Evolutionary conservation across 2,113 vertebrate genomes (phyloP), one percentile per base, ranked within the genome.

Genomic region (Alligator mississippiensis): DNA sequence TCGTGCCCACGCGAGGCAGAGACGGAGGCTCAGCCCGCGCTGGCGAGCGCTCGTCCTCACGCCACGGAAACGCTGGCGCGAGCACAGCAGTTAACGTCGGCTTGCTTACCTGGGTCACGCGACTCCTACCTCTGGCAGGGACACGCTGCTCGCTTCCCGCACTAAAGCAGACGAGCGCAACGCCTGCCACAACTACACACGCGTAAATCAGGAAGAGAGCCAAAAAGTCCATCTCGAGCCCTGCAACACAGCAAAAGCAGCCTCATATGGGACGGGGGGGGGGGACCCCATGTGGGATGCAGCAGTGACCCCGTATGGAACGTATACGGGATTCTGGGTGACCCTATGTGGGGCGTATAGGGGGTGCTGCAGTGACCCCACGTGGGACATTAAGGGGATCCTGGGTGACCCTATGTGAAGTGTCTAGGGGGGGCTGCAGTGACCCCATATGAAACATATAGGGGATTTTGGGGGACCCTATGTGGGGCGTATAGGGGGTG

Each of bases 191-290:
- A 72, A 99, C 89, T 25, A 97, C 90, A 5, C 91, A 72, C 60
- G 99, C 74, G 91, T 99, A 99, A 25, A 98, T 14, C 2, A 96
- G 75, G 90, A 99, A 99, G 22, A 99, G 98, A 3, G 96, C 97
- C 94, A 99, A 97, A 92, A 99, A 99, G 57, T 99, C 99, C 99
- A 99, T 99, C 77, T 94, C 34, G 87, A 88, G 80, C 66, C 89
- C 97, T 97, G 92, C 6, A 75, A 91, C 1, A 79, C 5, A 60
- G 84, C 57, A 93, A 16, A 63, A 84, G 60, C 7, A 2, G 55
- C 55, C 61, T 57, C 27, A 7, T 18, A 11, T 3, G 2, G 5
- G 4, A 38, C 18, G 25, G 3, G 7, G 16, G 34, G 34, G 34
- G 34, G 34, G 4, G 34, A 34, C 34, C 34, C 34, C 4, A 34